Base-by-base conservation (phyloP, 2,797 vertebrate genomes). In the Enteromius radiatus region DNA sequence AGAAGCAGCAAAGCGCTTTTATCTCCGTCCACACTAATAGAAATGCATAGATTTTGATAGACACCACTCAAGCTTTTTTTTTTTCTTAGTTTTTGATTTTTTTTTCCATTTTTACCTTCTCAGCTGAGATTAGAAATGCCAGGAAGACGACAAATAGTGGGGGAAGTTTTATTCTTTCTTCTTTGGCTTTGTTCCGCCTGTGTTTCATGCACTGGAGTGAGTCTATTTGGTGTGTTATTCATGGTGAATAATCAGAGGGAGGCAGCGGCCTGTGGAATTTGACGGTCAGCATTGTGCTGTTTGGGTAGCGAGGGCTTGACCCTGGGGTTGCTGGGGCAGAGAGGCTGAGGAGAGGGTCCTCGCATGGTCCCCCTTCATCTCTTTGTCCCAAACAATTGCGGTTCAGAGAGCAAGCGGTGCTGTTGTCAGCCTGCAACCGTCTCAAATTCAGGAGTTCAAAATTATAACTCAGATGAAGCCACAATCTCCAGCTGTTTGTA, bases 271-370 rank as follows among this genome's bases (percentile, higher is more conserved):
- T 84, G 59, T 65, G 75, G 85, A 88, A 87, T 88, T 81, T 68
- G 64, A 67, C 8, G 49, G 79, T 87, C 87, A 78, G 84, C 59
- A 79, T 75, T 83, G 52, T 36, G n/a, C 49, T 54, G 67, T 80
- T 84, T 52, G 52, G 80, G 47, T 69, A 61, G 65, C 21, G 31
- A 83, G 83, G 81, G 54, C 52, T 28, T 83, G 88, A 90, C 85
- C 88, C 85, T 38, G 28, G 69, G 79, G 76, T 68, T 59, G 52
- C 28, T 49, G 52, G 74, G 74, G 28, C 33, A 28, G 17, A 54
- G 15, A 43, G 78, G 31, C 21, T 59, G 68, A 19, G 14, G 23
- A 75, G 36, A 78, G 45, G 74, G 63, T 79, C 65, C 59, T 68
- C 1, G 1, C 82, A 12, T 79, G 68, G 26, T 78, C 70, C 33